phyloP scores from a whole-genome alignment of 2,797 vertebrate genomes.

The Nannoperca obscura region DNA sequence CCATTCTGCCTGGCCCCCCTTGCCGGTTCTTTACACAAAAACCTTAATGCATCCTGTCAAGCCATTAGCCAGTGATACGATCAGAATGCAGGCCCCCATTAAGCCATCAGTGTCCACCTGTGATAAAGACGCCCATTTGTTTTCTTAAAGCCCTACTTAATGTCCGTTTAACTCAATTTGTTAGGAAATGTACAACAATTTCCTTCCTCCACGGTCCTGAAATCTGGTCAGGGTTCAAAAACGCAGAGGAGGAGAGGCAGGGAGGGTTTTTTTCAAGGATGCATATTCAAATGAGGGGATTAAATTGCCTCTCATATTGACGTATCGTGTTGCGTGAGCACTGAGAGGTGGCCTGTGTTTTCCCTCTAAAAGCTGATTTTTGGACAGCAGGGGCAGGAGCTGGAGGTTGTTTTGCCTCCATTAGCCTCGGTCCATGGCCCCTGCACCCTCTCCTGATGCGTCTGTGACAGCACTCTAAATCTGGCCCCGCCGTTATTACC shows the following conservation, averaged over 20 bases:
- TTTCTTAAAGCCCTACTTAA: constrained; percentile 99
- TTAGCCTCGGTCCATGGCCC: constrained; percentile 79
- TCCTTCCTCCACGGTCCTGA: constrained; percentile 91
- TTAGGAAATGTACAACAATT: constrained; percentile 99
- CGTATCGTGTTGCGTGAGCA: constrained; percentile 72
- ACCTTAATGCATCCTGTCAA: constrained; percentile 99
- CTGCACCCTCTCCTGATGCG: constrained; percentile 73
- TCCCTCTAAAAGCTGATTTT: constrained; percentile 80
- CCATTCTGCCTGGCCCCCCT: constrained; percentile 74
- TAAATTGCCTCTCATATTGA: constrained; percentile 79
- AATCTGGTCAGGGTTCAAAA: constrained; percentile 97
- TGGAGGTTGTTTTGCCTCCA: constrained; percentile 78
- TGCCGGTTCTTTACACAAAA: constrained; percentile 96
- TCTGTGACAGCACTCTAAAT: constrained; percentile 77
- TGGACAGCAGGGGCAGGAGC: constrained; percentile 79
- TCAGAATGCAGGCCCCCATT: constrained; percentile 94
- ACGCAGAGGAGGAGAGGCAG: constrained; percentile 78
- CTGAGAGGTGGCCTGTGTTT: constrained; percentile 74
- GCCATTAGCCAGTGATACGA: constrained; percentile 99
- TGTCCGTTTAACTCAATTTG: constrained; percentile 99
- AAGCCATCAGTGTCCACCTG: constrained; percentile 99
- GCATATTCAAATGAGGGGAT: constrained; percentile 85
- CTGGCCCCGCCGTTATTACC: constrained; percentile 71
- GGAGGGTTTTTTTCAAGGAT: constrained; percentile 48
- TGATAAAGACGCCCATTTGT: constrained; percentile 99